Evolutionary conservation across 1,140 invertebrate genomes (phyloP).

Genomic region (Conopomorpha cramerella): DNA sequence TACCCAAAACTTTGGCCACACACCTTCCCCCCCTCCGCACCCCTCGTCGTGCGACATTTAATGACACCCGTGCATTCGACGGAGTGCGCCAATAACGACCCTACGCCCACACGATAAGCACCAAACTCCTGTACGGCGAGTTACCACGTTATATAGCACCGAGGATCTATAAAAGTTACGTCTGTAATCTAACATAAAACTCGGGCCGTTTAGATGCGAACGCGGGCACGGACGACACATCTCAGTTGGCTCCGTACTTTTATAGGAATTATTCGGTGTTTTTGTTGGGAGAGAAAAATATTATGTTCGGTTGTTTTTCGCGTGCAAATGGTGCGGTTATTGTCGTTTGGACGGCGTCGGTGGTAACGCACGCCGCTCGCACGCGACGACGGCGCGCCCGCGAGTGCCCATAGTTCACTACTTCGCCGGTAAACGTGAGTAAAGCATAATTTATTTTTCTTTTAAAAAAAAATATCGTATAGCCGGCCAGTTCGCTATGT

Average conservation of each 20-base stretch:
- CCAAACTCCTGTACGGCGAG: constrained; percentile 31
- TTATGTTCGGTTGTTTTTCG: neutral
- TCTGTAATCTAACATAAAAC: constrained; percentile 62
- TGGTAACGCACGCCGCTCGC: constrained; percentile 10
- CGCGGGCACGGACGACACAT: constrained; percentile 58
- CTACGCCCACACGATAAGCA: constrained; percentile 25
- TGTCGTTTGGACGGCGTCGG: constrained; percentile 21
- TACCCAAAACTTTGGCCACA: constrained; percentile 59
- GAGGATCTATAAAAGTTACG: constrained; percentile 62
- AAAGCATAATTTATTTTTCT: constrained; percentile 28
- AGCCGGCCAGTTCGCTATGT: neutral
- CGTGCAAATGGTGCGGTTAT: constrained; percentile 26
- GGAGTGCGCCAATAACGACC: constrained; percentile 25
- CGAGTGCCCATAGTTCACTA: constrained; percentile 24
- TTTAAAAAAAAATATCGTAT: constrained; percentile 11
- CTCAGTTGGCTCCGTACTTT: constrained; percentile 56
- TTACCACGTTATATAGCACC: constrained; percentile 59
- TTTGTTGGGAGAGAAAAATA: constrained; percentile 44
- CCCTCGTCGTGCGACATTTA: constrained; percentile 57
- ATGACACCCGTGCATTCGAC: constrained; percentile 52
- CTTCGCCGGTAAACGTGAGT: constrained; percentile 26
- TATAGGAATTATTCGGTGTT: constrained; percentile 48
- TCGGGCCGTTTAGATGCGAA: constrained; percentile 61
- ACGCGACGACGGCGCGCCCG: constrained; percentile 19
- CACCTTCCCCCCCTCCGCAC: constrained; percentile 43